These are phyloP conservation scores for Acleris holmiana DNA, from an alignment of 2,888 invertebrate species.

Conservation along the genomic window DNA sequence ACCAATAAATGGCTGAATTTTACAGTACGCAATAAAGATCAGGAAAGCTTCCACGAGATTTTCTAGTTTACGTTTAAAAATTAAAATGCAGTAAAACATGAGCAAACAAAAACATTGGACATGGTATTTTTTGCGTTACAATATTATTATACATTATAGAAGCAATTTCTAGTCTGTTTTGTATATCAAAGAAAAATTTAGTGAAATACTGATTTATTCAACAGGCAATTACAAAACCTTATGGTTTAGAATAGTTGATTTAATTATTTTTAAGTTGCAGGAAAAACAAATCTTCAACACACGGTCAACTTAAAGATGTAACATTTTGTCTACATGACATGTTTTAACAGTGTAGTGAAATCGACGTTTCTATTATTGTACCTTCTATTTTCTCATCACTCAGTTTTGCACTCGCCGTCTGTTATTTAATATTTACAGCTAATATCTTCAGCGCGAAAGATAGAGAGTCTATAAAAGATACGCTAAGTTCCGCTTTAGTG, in stretches of 20 bases:
- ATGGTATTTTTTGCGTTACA: background rate
- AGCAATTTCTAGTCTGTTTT: constrained; percentile 3
- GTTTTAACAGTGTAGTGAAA: no score
- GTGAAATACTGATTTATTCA: background rate
- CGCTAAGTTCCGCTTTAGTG: constrained; percentile 20
- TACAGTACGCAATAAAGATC: constrained; percentile 1
- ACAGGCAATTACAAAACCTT: no score
- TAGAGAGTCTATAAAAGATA: constrained; percentile 17
- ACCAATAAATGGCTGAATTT: constrained; percentile 6
- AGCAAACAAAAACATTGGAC: background rate
- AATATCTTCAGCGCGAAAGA: constrained; percentile 8
- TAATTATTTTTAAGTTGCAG: no score
- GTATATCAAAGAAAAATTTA: constrained; percentile 12
- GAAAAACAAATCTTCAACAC: no score
- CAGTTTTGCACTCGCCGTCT: background rate
- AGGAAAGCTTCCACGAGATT: background rate
- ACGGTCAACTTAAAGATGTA: no score
- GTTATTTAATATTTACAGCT: constrained; percentile 8
- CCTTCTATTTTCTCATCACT: background rate
- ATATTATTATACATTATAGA: background rate
- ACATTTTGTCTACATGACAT: no score
- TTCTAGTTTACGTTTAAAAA: background rate
- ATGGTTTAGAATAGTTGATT: no score
- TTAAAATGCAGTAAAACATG: background rate
- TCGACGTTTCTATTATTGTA: no score